Evolutionary conservation across 2,888 invertebrate species (phyloP).

Genomic region (Portevinia maculata): DNA sequence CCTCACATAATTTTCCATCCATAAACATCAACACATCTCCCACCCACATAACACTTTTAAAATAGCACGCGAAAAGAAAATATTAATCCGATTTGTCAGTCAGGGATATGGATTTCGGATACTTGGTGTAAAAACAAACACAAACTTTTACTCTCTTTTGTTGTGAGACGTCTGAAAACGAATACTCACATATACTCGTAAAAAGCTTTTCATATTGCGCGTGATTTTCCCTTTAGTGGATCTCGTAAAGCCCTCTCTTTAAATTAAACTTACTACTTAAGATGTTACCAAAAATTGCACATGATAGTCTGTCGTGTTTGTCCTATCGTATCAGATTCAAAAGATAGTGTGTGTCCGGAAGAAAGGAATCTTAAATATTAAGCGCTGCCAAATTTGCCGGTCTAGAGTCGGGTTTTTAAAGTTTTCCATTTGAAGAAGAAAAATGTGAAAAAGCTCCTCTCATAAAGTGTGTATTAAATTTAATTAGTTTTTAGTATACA

Average conservation of each 20-base stretch:
- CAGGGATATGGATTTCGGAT: background rate
- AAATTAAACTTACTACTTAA: background rate
- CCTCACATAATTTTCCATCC: conserved; percentile 26
- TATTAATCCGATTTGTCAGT: conserved; percentile 6
- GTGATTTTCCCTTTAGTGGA: conserved; percentile 18
- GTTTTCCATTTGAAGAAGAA: background rate
- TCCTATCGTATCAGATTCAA: conserved; percentile 23
- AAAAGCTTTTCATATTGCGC: conserved; percentile 45
- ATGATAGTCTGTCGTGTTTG: conserved; percentile 28
- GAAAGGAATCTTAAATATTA: background rate
- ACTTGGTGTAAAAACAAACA: background rate
- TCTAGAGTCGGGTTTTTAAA: too few relatives aligned
- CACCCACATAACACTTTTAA: background rate
- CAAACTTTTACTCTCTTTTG: background rate
- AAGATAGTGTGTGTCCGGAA: background rate
- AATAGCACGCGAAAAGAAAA: too few relatives aligned
- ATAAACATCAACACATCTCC: conserved; percentile 13
- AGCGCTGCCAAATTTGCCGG: background rate
- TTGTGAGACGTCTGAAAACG: background rate
- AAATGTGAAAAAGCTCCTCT: background rate
- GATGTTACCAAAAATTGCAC: too few relatives aligned
- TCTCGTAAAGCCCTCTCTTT: conserved; percentile 10
- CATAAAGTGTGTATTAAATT: background rate
- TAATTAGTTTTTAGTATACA: too few relatives aligned
- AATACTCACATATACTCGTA: conserved; percentile 9